Evolutionary conservation across 2,113 vertebrate genomes (phyloP), one percentile per base, ranked within the genome.

Genomic region (Emydura subglobosa): DNA sequence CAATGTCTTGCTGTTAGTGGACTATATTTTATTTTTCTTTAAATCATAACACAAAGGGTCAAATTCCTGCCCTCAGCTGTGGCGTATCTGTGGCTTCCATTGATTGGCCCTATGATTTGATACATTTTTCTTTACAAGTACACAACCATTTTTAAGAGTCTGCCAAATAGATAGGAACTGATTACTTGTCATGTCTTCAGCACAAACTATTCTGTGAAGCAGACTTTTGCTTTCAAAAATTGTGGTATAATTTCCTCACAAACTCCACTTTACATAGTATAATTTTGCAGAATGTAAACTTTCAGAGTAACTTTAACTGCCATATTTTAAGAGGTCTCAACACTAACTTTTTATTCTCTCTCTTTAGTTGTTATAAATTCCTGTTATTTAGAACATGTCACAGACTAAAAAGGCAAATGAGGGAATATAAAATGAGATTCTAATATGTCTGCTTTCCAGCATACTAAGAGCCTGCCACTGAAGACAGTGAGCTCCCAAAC

Each of bases 161-260:
- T 76, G 49, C 50, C 65, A 42, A 86, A 72, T 86, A 76, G 9
- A 86, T 29, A 86, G 39, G 50, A 86, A 55, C 25, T 54, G 49
- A 0, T 90, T 95, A 47, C 44, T 72, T 51, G 57, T 57, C 57
- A 81, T 88, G 29, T 93, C 90, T 94, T 96, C 90, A 91, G 87
- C 57, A 87, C 80, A 94, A 39, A 81, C 68, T 93, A 72, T 27
- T 72, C 2, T 55, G 47, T n/a, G 85, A 93, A 92, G 9, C 27
- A 72, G 68, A 49, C 49, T 50, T 91, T 68, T n/a, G 92, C 80
- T 87, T 82, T 65, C 47, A 93, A 95, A 97, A 87, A 86, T 79
- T 89, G 19, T 68, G 79, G 7, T 34, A 25, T 44, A 82, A 85
- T 94, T 93, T 95, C 65, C 83, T 94, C 85, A 90, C 54, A 85